Evolutionary conservation across 2,888 invertebrate species (phyloP).

Genomic region (Darwinula stevensoni): DNA sequence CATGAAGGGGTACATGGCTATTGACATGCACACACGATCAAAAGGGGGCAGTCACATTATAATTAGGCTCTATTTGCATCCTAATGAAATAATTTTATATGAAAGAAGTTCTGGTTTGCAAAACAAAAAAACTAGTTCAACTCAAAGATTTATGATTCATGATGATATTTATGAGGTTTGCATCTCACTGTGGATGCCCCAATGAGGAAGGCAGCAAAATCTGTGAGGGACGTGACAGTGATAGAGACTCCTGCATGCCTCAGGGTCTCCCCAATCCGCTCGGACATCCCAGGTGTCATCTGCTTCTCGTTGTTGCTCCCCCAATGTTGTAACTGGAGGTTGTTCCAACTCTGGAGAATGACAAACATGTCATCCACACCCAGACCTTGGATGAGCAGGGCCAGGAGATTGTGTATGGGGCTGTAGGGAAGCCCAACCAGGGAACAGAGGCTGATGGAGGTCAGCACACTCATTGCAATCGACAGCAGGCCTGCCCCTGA

Average conservation of each 20-base stretch:
- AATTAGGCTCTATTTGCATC: too few relatives aligned
- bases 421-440: constrained; percentile 38
- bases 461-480: constrained; percentile 38
- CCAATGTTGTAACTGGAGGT: constrained; percentile 14
- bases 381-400: constrained; percentile 47
- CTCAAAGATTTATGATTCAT: too few relatives aligned
- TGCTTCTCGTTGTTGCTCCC: too few relatives aligned
- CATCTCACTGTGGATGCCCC: constrained; percentile 36
- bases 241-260: constrained; percentile 56
- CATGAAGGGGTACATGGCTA: too few relatives aligned
- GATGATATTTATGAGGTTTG: too few relatives aligned
- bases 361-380: constrained; percentile 58
- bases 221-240: constrained; percentile 50
- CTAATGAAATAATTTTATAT: too few relatives aligned
- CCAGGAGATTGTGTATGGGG: constrained; percentile 48
- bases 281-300: constrained; percentile 10
- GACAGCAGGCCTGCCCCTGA: constrained; percentile 35
- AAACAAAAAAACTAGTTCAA: too few relatives aligned
- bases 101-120: too few relatives aligned
- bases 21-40: too few relatives aligned
- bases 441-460: constrained; percentile 39
- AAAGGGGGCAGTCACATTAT: too few relatives aligned
- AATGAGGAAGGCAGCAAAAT: constrained; percentile 44
- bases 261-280: constrained; percentile 34
- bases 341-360: constrained; percentile 44